Evolutionary conservation across 2,797 vertebrate species (phyloP).

Genomic region (Varecia variegata): DNA sequence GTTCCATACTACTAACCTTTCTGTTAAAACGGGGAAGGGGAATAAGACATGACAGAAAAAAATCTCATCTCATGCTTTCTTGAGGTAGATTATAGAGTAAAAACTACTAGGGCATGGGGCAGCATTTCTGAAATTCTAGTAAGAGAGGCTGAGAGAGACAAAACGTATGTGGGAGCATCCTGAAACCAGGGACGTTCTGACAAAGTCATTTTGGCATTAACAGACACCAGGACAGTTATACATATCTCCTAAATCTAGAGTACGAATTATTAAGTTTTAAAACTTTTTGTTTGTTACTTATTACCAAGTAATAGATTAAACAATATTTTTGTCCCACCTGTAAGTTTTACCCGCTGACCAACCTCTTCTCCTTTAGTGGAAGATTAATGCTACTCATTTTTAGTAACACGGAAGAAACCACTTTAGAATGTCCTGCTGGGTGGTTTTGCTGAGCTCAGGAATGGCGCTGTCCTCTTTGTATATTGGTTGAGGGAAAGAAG

Average conservation of each 20-base stretch:
- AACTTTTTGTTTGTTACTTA: neutral
- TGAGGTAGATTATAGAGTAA: neutral
- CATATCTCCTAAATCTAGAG: neutral
- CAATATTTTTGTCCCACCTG: neutral
- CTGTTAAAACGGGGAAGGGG: neutral
- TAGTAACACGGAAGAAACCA: neutral
- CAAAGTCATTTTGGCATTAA: neutral
- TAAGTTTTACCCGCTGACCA: neutral
- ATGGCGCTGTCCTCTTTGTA: neutral
- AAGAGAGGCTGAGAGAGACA: neutral
- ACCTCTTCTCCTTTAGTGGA: neutral
- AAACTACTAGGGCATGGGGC: neutral
- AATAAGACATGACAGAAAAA: neutral
- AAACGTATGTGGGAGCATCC: neutral
- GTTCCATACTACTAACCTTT: neutral
- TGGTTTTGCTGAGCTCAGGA: neutral
- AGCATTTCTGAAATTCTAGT: slow-evolving; percentile 15
- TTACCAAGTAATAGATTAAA: neutral
- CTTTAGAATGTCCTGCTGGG: neutral
- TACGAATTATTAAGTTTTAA: neutral
- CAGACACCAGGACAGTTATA: neutral
- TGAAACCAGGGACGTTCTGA: neutral
- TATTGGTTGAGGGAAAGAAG: neutral
- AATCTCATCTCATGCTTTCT: neutral
- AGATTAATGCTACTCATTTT: neutral